These are phyloP conservation scores for Cichlasoma orientale DNA, from an alignment of 2,797 vertebrate species.

Conservation along the genomic window DNA sequence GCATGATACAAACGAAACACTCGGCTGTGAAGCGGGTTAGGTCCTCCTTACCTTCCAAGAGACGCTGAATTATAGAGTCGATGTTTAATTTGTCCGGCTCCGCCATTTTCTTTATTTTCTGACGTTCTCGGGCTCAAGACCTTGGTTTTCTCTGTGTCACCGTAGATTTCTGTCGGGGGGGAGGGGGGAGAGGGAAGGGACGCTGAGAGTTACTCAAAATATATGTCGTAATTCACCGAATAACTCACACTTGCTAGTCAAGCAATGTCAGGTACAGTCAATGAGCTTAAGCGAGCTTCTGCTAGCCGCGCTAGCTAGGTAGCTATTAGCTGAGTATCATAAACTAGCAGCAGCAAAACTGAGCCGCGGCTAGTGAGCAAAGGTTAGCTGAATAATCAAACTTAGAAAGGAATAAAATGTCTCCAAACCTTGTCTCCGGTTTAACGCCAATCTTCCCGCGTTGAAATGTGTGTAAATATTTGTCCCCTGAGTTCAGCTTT, in stretches of 20 bases:
- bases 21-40: neutral
- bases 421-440: slow-evolving; percentile 43
- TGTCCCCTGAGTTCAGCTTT: slow-evolving; percentile 26
- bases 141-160: slow-evolving; percentile 63
- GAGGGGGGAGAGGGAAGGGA: slow-evolving; percentile 12
- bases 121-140: slow-evolving; percentile 75
- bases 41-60: slow-evolving; percentile 82
- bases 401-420: neutral
- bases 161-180: slow-evolving; percentile 32
- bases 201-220: neutral
- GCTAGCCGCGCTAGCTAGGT: slow-evolving; percentile 55
- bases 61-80: slow-evolving; percentile 88
- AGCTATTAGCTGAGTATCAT: slow-evolving; percentile 50
- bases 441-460: neutral
- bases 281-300: slow-evolving; percentile 55
- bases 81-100: slow-evolving; percentile 90
- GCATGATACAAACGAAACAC: neutral
- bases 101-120: slow-evolving; percentile 85
- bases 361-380: slow-evolving; percentile 26
- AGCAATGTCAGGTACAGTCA: slow-evolving; percentile 35
- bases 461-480: slow-evolving; percentile 13
- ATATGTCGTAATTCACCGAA: neutral
- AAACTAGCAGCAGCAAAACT: slow-evolving; percentile 19
- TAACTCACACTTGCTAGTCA: neutral
- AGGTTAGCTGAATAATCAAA: slow-evolving; percentile 19